Conservation (phyloP, 2,888 invertebrate genomes). For the Philaethria dido region DNA sequence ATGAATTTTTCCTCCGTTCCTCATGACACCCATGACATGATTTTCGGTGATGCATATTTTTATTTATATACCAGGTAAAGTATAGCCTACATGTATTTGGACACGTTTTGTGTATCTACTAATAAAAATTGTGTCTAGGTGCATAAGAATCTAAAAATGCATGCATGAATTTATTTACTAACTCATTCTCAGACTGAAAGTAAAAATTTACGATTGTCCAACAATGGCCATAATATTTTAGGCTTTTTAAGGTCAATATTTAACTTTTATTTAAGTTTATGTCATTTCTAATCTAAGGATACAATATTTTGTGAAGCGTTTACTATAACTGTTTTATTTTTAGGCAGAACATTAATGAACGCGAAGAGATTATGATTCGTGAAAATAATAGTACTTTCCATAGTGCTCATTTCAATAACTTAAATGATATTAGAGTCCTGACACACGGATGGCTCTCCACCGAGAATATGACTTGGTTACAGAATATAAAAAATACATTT, state of each 20-base stretch:
- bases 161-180: no score
- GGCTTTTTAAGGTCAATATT: no score
- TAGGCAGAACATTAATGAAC: conserved; percentile 51
- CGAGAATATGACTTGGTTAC: conserved; percentile 64
- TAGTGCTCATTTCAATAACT: conserved; percentile 66
- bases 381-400: conserved; percentile 49
- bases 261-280: no score
- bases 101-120: no score
- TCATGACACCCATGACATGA: conserved; percentile 55
- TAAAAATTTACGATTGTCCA: no score
- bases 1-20: conserved; percentile 69
- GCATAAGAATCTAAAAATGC: no score
- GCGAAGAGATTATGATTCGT: conserved; percentile 60
- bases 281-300: no score
- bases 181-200: no score
- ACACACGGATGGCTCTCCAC: conserved; percentile 83
- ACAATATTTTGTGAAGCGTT: background rate
- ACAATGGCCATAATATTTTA: no score
- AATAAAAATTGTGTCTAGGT: no score
- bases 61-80: conserved; percentile 73
- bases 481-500: conserved; percentile 71
- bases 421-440: conserved; percentile 73
- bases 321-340: background rate
- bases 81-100: background rate
- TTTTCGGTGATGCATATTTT: conserved; percentile 71